Evolutionary conservation across 2,113 vertebrate genomes (phyloP).

Genomic region (Mugil cephalus): DNA sequence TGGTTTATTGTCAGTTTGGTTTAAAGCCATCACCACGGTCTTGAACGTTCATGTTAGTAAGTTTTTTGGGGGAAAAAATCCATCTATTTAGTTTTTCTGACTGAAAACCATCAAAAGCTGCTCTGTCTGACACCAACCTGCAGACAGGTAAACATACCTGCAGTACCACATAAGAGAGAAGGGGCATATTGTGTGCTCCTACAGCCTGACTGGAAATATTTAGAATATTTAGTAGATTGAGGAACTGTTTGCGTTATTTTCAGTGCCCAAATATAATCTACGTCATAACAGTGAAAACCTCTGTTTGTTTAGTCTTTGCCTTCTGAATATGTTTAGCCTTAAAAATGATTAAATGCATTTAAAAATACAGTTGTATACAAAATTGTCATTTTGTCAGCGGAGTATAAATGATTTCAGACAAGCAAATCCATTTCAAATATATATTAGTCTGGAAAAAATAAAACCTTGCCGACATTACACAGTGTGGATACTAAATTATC

Average conservation of each 20-base stretch:
- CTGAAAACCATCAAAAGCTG: conserved; percentile 31
- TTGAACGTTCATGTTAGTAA: not conserved
- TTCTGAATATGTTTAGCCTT: conserved; percentile 5
- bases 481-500: not conserved
- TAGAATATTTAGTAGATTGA: conserved; percentile 7
- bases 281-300: not conserved
- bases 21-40: not conserved
- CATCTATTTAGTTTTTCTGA: conserved; percentile 21
- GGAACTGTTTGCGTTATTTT: not conserved
- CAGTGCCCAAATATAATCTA: not conserved
- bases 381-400: not conserved
- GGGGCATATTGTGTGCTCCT: conserved; percentile 18
- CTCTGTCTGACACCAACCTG: not conserved
- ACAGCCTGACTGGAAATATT: conserved; percentile 16
- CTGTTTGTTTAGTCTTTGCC: not conserved
- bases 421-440: conserved; percentile 12
- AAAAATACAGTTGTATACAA: not conserved
- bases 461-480: conserved; percentile 2
- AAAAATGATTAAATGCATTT: not conserved
- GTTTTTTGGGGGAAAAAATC: not conserved
- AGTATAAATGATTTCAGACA: not conserved
- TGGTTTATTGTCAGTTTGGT: not conserved
- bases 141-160: conserved; percentile 47
- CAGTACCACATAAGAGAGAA: conserved; percentile 40
- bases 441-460: too few species aligned